phyloP scores from a whole-genome alignment of 92 coral and sea anemone species.

The Muricea muricata region DNA sequence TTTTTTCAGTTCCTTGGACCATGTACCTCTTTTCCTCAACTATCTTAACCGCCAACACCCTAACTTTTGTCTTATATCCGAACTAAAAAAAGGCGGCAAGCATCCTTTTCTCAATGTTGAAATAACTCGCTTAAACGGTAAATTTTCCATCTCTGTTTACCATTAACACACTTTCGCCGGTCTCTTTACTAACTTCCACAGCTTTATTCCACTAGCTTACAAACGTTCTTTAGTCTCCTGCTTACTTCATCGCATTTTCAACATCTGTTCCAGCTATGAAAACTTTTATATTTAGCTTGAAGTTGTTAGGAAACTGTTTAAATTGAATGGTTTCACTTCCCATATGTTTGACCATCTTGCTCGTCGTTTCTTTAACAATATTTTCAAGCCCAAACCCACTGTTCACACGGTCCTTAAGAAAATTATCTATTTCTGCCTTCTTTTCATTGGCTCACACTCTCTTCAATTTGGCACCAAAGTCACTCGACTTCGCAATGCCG shows the following conservation, averaged over 20 bases:
- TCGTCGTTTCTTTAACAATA: neutral
- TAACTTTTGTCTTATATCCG: neutral
- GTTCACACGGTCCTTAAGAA: neutral
- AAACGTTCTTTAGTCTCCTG: neutral
- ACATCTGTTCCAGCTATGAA: neutral
- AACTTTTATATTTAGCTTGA: neutral
- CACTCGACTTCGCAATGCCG: neutral
- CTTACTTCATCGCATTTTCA: neutral
- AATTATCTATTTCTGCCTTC: neutral
- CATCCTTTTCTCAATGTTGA: too few relatives aligned
- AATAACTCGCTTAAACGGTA: too few relatives aligned
- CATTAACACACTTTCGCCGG: neutral
- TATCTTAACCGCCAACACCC: neutral
- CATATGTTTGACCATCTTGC: neutral
- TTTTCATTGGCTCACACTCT: neutral
- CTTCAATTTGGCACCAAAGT: conserved; percentile 4
- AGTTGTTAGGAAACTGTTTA: neutral
- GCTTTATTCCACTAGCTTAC: conserved; percentile 2
- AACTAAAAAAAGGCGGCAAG: neutral
- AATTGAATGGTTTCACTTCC: neutral
- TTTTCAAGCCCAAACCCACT: neutral
- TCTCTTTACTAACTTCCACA: conserved; percentile 23
- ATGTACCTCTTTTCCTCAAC: neutral
- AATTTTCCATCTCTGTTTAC: conserved; percentile 7
- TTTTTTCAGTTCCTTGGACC: neutral